A percentile compares a stretch with the other conserved stretches of the same genome.
Evolutionary conservation across 2,797 vertebrate species (phyloP).

Genomic region (Capromys pilorides): DNA sequence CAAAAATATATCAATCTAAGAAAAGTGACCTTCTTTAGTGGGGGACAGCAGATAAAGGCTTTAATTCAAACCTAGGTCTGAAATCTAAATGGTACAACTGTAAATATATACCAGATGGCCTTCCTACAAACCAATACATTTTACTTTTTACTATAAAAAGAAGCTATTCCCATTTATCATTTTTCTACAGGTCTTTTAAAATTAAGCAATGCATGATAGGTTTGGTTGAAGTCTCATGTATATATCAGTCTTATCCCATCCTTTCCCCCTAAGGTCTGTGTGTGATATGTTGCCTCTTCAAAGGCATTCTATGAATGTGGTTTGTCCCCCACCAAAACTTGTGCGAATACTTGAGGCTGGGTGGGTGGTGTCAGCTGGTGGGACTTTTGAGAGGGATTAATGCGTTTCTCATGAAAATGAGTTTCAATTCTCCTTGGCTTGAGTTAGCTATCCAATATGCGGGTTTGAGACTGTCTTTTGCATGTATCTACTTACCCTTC

Average conservation of each 20-base stretch:
- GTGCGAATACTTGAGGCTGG: background rate
- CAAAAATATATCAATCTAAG: slow-evolving; percentile 20
- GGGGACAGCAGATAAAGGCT: slow-evolving; percentile 14
- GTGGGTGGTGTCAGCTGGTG: background rate
- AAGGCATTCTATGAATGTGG: background rate
- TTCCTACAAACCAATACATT: slow-evolving; percentile 33
- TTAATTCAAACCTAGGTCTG: slow-evolving; percentile 25
- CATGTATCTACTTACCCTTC: background rate
- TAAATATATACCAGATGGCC: slow-evolving; percentile 24
- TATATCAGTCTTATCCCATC: background rate
- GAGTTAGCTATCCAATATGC: no score
- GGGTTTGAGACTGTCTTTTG: background rate
- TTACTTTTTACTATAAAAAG: slow-evolving; percentile 45
- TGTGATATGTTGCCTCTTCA: background rate
- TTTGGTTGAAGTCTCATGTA: background rate
- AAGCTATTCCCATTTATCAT: slow-evolving; percentile 9
- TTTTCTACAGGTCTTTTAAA: background rate
- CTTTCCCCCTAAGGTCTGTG: background rate
- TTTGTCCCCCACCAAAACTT: background rate
- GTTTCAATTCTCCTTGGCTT: background rate
- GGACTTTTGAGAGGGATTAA: background rate
- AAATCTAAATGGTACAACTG: slow-evolving; percentile 41
- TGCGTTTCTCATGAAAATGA: background rate
- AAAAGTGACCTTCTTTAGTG: slow-evolving; percentile 38
- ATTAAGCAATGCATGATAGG: slow-evolving; percentile 29